Evolutionary conservation across 2,888 invertebrate genomes (phyloP).

Genomic region (Dicyrtomina minuta): DNA sequence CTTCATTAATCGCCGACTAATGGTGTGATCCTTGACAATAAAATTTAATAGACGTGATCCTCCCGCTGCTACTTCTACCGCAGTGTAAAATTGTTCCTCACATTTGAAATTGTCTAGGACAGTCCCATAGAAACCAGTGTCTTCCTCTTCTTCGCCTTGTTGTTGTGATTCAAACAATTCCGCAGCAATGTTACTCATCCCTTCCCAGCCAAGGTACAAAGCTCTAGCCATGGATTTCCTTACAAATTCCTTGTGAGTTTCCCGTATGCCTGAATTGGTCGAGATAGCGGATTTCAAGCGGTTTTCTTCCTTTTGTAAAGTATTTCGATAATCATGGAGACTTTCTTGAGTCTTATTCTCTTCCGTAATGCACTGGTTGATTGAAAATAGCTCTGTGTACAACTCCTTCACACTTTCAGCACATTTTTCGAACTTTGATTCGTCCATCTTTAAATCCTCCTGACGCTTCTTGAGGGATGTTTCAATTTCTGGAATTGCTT

Average conservation of each 20-base stretch:
- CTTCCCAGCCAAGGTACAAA: not conserved
- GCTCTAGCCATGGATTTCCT: not conserved
- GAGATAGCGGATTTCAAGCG: not conserved
- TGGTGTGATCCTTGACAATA: constrained; percentile 32
- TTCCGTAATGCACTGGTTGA: no score
- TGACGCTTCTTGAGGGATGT: not conserved
- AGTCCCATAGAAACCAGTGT: constrained; percentile 40
- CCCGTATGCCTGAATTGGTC: no score
- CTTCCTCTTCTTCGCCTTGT: not conserved
- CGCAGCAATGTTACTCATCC: not conserved
- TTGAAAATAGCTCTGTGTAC: no score
- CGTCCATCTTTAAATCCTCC: not conserved
- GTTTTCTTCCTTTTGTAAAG: not conserved
- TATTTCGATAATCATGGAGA: not conserved
- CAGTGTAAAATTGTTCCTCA: constrained; percentile 28
- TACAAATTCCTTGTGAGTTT: not conserved
- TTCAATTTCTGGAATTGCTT: no score
- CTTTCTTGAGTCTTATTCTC: not conserved
- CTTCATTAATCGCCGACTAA: constrained; percentile 28
- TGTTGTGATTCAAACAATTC: constrained; percentile 32
- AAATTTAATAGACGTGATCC: constrained; percentile 37
- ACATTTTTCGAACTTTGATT: not conserved
- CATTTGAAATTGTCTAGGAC: constrained; percentile 40
- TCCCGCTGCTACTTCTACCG: constrained; percentile 39
- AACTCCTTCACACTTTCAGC: not conserved